Evolutionary conservation across 2,888 invertebrate species (phyloP).

Genomic region (Trimorus sp.): DNA sequence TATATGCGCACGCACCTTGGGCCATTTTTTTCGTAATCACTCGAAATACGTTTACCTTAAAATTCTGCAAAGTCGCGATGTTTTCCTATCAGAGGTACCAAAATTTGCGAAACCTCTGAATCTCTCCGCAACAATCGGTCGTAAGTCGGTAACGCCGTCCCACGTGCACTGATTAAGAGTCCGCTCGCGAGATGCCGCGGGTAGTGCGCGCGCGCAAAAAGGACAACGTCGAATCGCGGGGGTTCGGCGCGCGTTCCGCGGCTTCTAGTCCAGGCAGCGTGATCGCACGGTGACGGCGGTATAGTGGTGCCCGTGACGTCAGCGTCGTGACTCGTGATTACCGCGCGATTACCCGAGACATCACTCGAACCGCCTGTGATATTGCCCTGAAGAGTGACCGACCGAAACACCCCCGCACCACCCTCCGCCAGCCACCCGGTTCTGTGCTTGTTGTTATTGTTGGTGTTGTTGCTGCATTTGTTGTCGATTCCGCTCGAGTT

Average conservation of each 20-base stretch:
- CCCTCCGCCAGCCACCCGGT: slow-evolving; percentile 24
- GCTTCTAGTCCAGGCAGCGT: slow-evolving; percentile 60
- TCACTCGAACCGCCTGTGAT: slow-evolving; percentile 15
- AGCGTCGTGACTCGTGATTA: slow-evolving; percentile 35
- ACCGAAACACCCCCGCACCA: slow-evolving; percentile 39
- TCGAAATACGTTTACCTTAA: too few relatives aligned
- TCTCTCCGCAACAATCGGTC: too few relatives aligned
- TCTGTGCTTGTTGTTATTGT: slow-evolving; percentile 49
- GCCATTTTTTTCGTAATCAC: too few relatives aligned
- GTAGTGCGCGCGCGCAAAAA: slow-evolving; percentile 55
- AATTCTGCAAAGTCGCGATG: too few relatives aligned
- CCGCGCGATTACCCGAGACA: slow-evolving; percentile 1
- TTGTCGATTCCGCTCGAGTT: too few relatives aligned
- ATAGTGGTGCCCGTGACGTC: slow-evolving; percentile 49
- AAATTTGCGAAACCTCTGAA: too few relatives aligned
- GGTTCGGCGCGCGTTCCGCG: slow-evolving; percentile 53
- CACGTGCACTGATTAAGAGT: slow-evolving; percentile 39
- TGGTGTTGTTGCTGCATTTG: neutral
- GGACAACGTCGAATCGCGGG: slow-evolving; percentile 53
- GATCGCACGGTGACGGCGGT: slow-evolving; percentile 51
- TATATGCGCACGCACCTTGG: too few relatives aligned
- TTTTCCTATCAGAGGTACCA: too few relatives aligned
- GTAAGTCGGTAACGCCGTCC: slow-evolving; percentile 50
- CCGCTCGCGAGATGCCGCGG: slow-evolving; percentile 52
- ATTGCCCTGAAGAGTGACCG: slow-evolving; percentile 4